Conservation (phyloP, 2,888 invertebrate species). For the Pterostichus madidus region DNA sequence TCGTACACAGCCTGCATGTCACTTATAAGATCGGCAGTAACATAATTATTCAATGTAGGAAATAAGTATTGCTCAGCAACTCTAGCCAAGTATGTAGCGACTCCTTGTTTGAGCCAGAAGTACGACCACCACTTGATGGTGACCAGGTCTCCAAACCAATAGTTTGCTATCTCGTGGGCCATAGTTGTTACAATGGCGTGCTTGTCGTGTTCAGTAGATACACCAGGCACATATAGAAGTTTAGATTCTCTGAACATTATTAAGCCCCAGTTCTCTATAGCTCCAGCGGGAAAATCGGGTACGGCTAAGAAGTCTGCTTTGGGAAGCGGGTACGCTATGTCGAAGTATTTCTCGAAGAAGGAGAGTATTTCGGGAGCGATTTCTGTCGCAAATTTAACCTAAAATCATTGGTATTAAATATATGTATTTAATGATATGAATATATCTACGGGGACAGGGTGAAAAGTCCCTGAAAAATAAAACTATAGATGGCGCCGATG, state of each 20-base stretch:
- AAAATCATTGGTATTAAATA: too few relatives aligned
- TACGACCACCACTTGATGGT: slow-evolving; percentile 93
- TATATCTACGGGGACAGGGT: too few relatives aligned
- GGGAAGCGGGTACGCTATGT: slow-evolving; percentile 85
- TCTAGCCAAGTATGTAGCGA: slow-evolving; percentile 84
- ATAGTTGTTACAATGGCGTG: slow-evolving; percentile 82
- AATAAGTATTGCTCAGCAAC: slow-evolving; percentile 81
- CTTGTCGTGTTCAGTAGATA: slow-evolving; percentile 82
- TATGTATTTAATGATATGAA: too few relatives aligned
- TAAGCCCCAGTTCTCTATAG: slow-evolving; percentile 90
- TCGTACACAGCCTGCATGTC: slow-evolving; percentile 82
- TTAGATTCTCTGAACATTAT: slow-evolving; percentile 90
- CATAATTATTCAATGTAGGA: slow-evolving; percentile 82
- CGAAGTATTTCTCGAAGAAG: slow-evolving; percentile 87
- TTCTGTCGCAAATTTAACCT: slow-evolving; percentile 86
- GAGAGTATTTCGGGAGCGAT: slow-evolving; percentile 87
- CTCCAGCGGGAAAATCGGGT: slow-evolving; percentile 88
- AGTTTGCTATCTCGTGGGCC: slow-evolving; percentile 79
- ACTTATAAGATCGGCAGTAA: slow-evolving; percentile 80
- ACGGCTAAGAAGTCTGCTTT: slow-evolving; percentile 91
- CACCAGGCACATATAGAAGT: slow-evolving; percentile 83
- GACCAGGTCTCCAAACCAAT: slow-evolving; percentile 91
- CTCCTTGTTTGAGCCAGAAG: slow-evolving; percentile 89
- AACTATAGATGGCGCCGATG: too few relatives aligned
- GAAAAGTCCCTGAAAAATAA: too few relatives aligned